Evolutionary conservation across 2,888 invertebrate genomes (phyloP).

Genomic region (Tolmerus cingulatus): DNA sequence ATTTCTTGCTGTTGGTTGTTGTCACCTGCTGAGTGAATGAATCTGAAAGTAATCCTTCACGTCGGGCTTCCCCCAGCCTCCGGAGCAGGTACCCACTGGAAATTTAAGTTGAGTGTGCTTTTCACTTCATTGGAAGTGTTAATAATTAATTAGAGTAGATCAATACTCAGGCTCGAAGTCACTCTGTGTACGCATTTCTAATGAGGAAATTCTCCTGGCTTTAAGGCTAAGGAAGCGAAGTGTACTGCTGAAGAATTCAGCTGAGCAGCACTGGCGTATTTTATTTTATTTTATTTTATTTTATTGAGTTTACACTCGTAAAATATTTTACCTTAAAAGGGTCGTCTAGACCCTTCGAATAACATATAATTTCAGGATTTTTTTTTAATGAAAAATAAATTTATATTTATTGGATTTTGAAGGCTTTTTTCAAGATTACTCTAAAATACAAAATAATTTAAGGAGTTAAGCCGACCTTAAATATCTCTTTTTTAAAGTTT

Average conservation of each 20-base stretch:
- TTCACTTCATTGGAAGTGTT: neutral
- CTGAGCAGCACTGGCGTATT: neutral
- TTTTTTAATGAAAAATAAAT: neutral
- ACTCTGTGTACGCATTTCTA: neutral
- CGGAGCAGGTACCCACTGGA: neutral
- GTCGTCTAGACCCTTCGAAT: neutral
- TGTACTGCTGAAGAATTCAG: neutral
- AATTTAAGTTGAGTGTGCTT: neutral
- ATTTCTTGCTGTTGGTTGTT: neutral
- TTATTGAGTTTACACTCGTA: neutral
- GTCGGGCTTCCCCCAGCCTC: neutral
- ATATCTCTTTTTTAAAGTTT: too few species aligned
- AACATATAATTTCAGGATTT: neutral
- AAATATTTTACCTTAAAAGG: neutral
- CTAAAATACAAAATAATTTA: neutral
- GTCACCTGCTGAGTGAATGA: neutral
- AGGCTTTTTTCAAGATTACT: neutral
- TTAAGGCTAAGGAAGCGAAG: neutral
- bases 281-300: neutral
- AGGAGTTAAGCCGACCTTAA: too few species aligned
- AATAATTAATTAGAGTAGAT: neutral
- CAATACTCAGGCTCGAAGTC: neutral
- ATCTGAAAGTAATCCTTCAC: neutral
- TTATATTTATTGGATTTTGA: neutral
- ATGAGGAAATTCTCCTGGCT: neutral